Conservation (phyloP, 2,797 vertebrate species). For the Moxostoma hubbsi region DNA sequence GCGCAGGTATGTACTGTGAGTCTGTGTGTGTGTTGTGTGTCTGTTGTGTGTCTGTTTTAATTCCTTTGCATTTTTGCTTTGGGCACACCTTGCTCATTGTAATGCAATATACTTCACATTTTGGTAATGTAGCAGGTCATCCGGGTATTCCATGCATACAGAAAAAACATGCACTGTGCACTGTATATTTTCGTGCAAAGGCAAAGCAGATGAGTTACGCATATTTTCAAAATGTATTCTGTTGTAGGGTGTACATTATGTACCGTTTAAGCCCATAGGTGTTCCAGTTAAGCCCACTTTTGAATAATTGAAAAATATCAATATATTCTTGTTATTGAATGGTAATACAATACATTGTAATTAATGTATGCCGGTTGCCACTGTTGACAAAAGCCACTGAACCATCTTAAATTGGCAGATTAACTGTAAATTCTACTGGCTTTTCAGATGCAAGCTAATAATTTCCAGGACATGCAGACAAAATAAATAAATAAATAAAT, state of each 20-base stretch:
- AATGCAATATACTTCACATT: neutral
- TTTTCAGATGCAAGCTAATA: slow-evolving; percentile 9
- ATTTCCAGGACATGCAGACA: slow-evolving; percentile 1
- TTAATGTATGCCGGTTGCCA: slow-evolving; percentile 38
- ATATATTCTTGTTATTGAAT: too few species aligned
- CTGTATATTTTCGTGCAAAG: neutral
- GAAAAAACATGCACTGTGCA: neutral
- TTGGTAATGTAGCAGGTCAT: neutral
- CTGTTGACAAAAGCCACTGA: slow-evolving; percentile 50
- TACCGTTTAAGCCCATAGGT: too few species aligned
- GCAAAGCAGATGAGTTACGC: too few species aligned
- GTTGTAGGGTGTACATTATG: too few species aligned
- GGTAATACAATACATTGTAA: neutral
- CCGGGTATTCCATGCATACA: neutral
- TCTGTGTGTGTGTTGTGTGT: slow-evolving; percentile 8
- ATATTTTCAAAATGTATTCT: too few species aligned
- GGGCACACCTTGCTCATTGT: slow-evolving; percentile 32
- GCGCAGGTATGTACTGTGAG: slow-evolving; percentile 13
- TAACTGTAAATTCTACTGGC: neutral
- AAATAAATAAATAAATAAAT: neutral
- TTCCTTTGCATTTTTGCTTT: slow-evolving; percentile 39
- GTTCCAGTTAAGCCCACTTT: too few species aligned
- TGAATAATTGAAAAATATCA: too few species aligned
- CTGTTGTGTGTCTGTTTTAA: slow-evolving; percentile 17
- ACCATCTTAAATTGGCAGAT: slow-evolving; percentile 37